These are phyloP conservation scores for Microctonus hyperodae DNA, from an alignment of 2,888 invertebrate species.

Conservation along the genomic window DNA sequence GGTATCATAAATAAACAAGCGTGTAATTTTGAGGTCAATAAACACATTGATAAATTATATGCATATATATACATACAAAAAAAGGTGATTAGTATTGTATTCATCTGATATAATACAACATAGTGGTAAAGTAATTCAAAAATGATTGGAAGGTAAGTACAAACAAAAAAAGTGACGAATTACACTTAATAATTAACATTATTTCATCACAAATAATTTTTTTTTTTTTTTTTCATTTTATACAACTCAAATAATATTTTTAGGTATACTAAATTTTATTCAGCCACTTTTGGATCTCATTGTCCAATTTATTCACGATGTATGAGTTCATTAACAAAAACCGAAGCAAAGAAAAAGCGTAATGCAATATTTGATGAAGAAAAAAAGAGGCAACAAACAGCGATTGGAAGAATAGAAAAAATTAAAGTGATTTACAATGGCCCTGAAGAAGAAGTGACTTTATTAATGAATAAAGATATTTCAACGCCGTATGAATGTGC, in stretches of 20 bases:
- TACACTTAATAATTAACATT: background rate
- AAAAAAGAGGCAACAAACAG: conserved; percentile 74
- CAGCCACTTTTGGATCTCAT: conserved; percentile 36
- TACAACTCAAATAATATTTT: conserved; percentile 18
- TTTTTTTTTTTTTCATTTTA: background rate
- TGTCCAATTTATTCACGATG: conserved; percentile 35
- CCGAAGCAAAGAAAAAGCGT: conserved; percentile 67
- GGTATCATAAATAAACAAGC: no score
- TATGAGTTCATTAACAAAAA: conserved; percentile 43
- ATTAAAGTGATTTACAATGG: conserved; percentile 78
- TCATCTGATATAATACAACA: no score
- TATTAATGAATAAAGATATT: conserved; percentile 89
- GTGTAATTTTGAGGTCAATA: no score
- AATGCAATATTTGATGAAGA: conserved; percentile 81
- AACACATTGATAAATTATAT: no score
- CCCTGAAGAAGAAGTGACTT: conserved; percentile 72
- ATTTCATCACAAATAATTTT: background rate
- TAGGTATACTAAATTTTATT: conserved; percentile 44
- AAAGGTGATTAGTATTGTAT: no score
- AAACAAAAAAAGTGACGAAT: background rate
- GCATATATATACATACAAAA: no score
- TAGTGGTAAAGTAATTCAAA: no score
- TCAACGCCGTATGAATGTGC: conserved; percentile 95
- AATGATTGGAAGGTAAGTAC: conserved; percentile 6
- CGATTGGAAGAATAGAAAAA: conserved; percentile 88